A percentile compares a stretch with the other conserved stretches of the same genome.
These are phyloP conservation scores for Deroplatys truncata DNA, from an alignment of 2,888 invertebrate genomes.

Conservation along the genomic window DNA sequence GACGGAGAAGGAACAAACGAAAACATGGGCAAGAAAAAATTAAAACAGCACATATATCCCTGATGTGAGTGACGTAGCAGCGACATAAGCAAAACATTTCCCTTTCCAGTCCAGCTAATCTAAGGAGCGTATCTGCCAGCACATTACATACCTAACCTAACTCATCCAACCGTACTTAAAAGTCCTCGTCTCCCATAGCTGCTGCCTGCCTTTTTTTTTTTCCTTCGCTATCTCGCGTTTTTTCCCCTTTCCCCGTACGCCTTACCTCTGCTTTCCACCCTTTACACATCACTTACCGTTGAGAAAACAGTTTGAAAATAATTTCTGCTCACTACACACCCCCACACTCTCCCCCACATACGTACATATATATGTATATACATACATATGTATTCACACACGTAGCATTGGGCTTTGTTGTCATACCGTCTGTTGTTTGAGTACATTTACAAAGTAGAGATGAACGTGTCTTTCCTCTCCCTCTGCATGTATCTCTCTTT, in stretches of 20 bases:
- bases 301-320: constrained; percentile 8
- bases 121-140: not conserved
- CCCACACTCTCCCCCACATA: not conserved
- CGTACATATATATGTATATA: not conserved
- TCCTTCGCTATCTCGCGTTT: not conserved
- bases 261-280: not conserved
- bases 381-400: not conserved
- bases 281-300: not conserved
- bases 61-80: not conserved
- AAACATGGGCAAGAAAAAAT: not conserved
- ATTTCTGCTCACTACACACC: not conserved
- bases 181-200: not conserved
- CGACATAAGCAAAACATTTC: not conserved
- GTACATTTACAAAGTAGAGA: not conserved
- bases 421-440: not conserved
- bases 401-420: not conserved
- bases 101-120: not conserved
- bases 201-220: not conserved
- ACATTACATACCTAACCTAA: not conserved
- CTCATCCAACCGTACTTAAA: not conserved
- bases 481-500: not conserved
- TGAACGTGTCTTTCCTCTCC: not conserved
- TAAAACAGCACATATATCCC: not conserved
- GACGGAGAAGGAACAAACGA: not conserved
- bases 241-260: not conserved